Evolutionary conservation across 2,888 invertebrate genomes (phyloP), one percentile per base, ranked within the genome.

Genomic region (Yponomeuta evonymella): DNA sequence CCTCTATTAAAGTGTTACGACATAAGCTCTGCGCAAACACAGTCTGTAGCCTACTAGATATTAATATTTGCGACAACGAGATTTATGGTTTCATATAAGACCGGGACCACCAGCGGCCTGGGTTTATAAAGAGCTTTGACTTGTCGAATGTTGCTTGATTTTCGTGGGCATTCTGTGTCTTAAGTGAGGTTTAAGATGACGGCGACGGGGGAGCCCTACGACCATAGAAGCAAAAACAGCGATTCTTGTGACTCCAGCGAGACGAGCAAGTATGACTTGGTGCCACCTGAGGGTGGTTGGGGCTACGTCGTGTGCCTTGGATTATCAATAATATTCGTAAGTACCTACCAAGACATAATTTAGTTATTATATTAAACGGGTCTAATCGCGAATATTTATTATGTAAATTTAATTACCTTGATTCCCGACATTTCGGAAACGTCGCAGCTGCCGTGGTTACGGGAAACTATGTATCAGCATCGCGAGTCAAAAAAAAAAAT

Each of bases 231-330:
- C 51, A 74, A 75, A 63, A 81, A 82, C 75, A 81, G 81, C 73
- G 81, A 82, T 69, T 83, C 82, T 77, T 86, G 85, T 71, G 79
- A 76, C 67, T 51, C 66, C 1, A n/a, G 5, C 1, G 68, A 63
- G 8, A 12, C 62, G 15, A 85, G 85, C 64, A 84, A 87, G 72
- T 90, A 87, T 75, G 90, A 90, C 70, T 75, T 88, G 78, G 88
- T 91, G 10, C 90, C 95, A 2, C 95, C 95, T 0, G 95, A 95
- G 75, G 96, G 96, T 2, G 95, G 95, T 0, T 96, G 95, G 95
- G 96, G 95, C 0, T 95, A 95, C 86, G 84, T 94, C 73, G 93
- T 96, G 69, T 94, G 95, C 70, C 75, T 95, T 33, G 95, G 95
- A 6, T 88, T 95, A 71, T 94, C 94, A 71, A 82, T 95, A 65